Evolutionary conservation across 2,113 vertebrate genomes (phyloP).

Genomic region (Pygoscelis adeliae): DNA sequence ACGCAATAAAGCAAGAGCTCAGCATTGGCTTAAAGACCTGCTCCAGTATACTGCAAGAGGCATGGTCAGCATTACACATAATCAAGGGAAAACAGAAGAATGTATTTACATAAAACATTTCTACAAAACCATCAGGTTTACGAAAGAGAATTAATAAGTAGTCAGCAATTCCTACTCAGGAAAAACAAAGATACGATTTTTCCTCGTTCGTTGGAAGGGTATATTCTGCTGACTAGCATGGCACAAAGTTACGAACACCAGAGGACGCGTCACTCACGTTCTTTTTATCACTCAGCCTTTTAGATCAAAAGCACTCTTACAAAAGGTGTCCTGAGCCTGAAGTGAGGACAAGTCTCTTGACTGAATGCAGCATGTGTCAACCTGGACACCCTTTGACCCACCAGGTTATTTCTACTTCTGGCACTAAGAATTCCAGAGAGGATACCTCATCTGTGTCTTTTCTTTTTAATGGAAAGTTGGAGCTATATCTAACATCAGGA

Average conservation of each 20-base stretch:
- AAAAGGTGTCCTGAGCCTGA: not conserved
- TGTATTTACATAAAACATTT: not conserved
- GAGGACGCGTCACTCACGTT: rapidly evolving
- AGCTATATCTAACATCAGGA: conserved; percentile 34
- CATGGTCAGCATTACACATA: not conserved
- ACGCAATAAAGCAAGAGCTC: not conserved
- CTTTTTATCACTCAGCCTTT: not conserved
- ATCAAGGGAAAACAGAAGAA: not conserved
- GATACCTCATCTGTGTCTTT: not conserved
- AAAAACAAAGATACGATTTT: not conserved
- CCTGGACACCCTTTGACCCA: not conserved
- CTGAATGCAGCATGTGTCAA: conserved; percentile 19
- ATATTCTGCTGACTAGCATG: not conserved
- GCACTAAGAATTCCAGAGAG: conserved; percentile 23
- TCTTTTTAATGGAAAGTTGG: not conserved
- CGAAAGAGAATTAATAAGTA: not conserved
- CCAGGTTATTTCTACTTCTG: conserved; percentile 30
- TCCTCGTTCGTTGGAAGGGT: not conserved
- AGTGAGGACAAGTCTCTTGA: conserved; percentile 19
- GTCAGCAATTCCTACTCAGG: not conserved
- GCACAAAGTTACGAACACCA: not conserved
- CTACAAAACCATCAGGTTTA: not conserved
- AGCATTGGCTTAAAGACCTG: not conserved
- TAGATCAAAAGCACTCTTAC: not conserved
- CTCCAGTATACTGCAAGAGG: not conserved